Base-by-base conservation (phyloP, 2,113 vertebrate species). In the Apaloderma vittatum region DNA sequence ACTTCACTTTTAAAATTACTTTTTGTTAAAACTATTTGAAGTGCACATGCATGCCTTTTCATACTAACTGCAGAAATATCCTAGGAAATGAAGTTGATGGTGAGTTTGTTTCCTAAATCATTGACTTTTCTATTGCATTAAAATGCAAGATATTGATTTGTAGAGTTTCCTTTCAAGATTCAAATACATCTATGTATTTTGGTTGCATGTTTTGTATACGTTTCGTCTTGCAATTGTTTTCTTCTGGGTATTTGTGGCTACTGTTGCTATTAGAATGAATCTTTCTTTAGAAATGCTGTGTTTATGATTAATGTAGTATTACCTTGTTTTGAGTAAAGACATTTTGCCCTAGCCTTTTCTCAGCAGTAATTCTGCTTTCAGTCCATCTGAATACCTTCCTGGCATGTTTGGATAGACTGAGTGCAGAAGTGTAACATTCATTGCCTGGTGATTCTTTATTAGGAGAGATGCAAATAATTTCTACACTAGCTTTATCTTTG, bases 191-290 rank as follows among this genome's bases (percentile, higher is more conserved):
- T 58, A 11, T 20, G 46, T 19, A 2, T 55, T 93, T 55, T 79
- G 18, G 29, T 51, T 1, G 3, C 9, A 18, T 11, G 1, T 16
- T 26, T 82, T 32, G 7, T 45, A 8, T 32, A 1, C 29, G 3
- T 75, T 72, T 93, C 51, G 15, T 65, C 18, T 48, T 88, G 11
- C 21, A 36, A 2, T 22, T 81, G 6, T 46, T 71, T 48, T 68
- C 34, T 45, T 65, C 26, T 48, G 32, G 6, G 15, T 48, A 20
- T 74, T 74, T 67, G 11, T 52, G 11, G 68, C 48, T 72, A 7
- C 10, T 65, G 9, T 22, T 43, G 13, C 24, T 48, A 37, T 15
- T 71, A 5, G 27, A 37, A 48, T 21, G 36, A 55, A 55, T 26
- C 4, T 32, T 75, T 57, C 34, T 78, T 78, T 75, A 66, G 32